phyloP scores from a whole-genome alignment of 2,888 invertebrate species.

The Andrena hattorfiana region DNA sequence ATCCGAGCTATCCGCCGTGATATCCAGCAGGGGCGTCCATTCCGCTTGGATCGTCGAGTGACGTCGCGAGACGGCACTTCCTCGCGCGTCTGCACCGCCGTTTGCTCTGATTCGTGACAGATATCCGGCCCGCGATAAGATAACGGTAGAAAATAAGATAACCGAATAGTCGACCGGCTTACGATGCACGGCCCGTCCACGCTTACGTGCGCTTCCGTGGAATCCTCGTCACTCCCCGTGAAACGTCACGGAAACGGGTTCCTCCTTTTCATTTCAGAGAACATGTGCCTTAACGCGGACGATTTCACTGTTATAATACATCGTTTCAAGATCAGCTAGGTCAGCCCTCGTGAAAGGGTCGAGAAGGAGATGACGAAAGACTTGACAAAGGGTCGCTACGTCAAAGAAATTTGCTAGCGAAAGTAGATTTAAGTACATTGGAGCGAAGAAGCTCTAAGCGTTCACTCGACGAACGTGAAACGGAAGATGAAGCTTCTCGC shows the following conservation, averaged over 20 bases:
- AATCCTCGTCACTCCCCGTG: conserved; percentile 44
- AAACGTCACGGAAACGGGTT: conserved; percentile 43
- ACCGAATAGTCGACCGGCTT: conserved; percentile 30
- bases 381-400: not conserved
- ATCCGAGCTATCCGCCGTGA: not conserved
- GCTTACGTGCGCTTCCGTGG: conserved; percentile 55
- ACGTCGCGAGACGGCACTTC: conserved; percentile 13
- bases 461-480: no score
- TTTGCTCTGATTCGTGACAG: conserved; percentile 59
- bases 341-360: not conserved
- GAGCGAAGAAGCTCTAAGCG: no score
- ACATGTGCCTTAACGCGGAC: not conserved
- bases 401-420: no score
- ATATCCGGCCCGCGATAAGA: conserved; percentile 65
- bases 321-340: no score
- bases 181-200: conserved; percentile 40
- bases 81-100: conserved; percentile 39
- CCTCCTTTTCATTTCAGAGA: conserved; percentile 3
- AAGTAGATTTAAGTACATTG: no score
- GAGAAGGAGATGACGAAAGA: not conserved
- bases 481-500: no score
- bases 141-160: conserved; percentile 77
- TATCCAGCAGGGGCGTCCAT: conserved; percentile 4
- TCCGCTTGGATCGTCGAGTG: not conserved
- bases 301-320: not conserved